Base-by-base conservation (phyloP, 1,140 invertebrate species). In the Macrobrachium nipponense region DNA sequence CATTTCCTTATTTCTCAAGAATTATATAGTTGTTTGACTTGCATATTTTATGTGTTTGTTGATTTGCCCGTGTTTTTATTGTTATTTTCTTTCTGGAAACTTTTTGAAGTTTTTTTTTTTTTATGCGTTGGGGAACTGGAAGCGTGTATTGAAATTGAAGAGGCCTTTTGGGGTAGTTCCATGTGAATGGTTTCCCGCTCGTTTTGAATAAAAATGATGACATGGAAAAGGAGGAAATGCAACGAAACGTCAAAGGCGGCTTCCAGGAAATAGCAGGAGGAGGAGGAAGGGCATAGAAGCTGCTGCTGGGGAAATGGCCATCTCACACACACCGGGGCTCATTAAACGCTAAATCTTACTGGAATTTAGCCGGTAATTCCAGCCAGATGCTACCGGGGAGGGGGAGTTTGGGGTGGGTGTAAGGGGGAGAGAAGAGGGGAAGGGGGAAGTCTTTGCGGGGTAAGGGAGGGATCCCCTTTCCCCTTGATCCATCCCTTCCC, bases 261-360 rank as follows among this genome's bases (percentile, higher is more conserved):
- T 43, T 79, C 58, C 58, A 59, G 62, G 78, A 18, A 18, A 44
- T 62, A 62, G 80, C 44, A 20, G 27, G 23, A 62, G 12, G 18
- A 62, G 80, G 20, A 20, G 27, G 23, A 62, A n/a, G 18, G 73
- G 75, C 51, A 51, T 51, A 51, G 51, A 51, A 51, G 12, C 51
- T 51, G 59, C 61, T 58, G 43, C n/a, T 66, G 64, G 82, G 81
- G 77, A 84, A 84, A 84, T 77, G 73, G 82, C 82, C 82, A 78
- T 84, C 82, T 84, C 82, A 84, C 82, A 84, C 73, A 77, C 82
- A 51, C 51, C 51, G 73, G 73, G 82, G 73, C 81, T 84, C 82
- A 84, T 84, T 84, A 84, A 84, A 84, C 82, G 82, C 73, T 84
- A 84, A 84, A 84, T 84, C 82, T 84, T 84, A 75, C 75, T 84